Evolutionary conservation across 2,113 vertebrate genomes (phyloP).

Genomic region (Ursus arctos): DNA sequence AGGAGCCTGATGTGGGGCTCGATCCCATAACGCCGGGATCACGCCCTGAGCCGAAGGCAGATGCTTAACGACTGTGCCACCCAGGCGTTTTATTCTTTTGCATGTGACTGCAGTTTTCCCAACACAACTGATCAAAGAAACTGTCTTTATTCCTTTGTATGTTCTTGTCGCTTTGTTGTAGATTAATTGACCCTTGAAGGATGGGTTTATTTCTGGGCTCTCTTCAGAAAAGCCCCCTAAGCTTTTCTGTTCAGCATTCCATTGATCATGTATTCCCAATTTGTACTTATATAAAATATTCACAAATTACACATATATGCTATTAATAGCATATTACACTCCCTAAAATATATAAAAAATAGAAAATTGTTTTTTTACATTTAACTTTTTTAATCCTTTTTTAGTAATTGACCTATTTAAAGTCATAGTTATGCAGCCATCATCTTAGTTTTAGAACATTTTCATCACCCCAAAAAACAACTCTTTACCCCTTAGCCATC

Average conservation of each 20-base stretch:
- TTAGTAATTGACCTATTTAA: neutral
- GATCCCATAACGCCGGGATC: no score
- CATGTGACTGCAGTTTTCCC: no score
- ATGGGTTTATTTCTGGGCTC: no score
- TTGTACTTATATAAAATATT: neutral
- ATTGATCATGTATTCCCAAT: neutral
- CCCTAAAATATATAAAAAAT: neutral
- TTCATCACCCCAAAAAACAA: neutral
- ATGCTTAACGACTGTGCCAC: no score
- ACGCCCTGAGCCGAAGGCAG: no score
- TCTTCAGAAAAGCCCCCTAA: no score
- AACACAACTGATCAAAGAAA: no score
- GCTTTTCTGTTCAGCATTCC: neutral
- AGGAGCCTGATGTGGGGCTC: no score
- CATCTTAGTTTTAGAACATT: neutral
- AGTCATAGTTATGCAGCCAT: neutral
- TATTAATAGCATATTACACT: neutral
- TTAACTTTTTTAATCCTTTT: neutral
- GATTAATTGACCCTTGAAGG: no score
- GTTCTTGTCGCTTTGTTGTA: no score
- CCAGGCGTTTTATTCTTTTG: neutral
- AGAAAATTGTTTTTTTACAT: neutral
- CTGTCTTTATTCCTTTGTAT: no score
- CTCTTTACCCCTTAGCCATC: neutral
- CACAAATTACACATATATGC: neutral